phyloP scores from a whole-genome alignment of 2,113 vertebrate genomes.

The Crotalus viridis region DNA sequence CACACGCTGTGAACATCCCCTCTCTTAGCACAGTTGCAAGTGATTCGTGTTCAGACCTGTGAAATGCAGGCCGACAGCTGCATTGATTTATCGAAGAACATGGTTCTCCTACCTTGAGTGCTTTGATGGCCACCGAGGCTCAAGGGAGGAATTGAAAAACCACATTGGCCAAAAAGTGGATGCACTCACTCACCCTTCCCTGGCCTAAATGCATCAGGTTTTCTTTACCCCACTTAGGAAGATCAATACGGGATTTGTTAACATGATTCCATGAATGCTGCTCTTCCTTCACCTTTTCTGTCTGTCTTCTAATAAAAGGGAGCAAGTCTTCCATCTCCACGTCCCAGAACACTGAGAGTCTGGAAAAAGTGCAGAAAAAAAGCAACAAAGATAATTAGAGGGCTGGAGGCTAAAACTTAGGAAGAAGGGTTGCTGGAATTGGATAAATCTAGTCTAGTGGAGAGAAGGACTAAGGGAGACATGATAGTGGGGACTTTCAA shows the following conservation, averaged over 20 bases:
- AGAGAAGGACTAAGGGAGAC: background rate
- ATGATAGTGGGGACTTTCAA: background rate
- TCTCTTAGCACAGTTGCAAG: slow-evolving; percentile 29
- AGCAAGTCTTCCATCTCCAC: accelerated
- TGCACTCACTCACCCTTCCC: slow-evolving; percentile 36
- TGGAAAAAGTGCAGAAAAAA: background rate
- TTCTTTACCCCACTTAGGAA: slow-evolving; percentile 55
- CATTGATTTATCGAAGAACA: slow-evolving; percentile 70
- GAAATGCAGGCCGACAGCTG: slow-evolving; percentile 62
- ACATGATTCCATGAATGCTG: background rate
- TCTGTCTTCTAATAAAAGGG: background rate
- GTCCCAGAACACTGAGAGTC: background rate
- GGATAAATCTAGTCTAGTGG: background rate
- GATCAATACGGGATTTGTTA: slow-evolving; percentile 58
- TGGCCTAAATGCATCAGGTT: slow-evolving; percentile 52
- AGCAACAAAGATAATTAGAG: background rate
- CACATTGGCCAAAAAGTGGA: slow-evolving; percentile 21
- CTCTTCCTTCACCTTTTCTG: background rate
- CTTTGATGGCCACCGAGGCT: background rate
- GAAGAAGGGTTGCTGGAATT: background rate
- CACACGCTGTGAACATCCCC: background rate
- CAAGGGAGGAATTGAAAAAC: background rate
- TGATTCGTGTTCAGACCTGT: slow-evolving; percentile 54
- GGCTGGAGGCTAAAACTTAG: background rate
- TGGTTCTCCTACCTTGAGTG: slow-evolving; percentile 29